These are phyloP conservation scores for Drosophila seguyi DNA, from an alignment of 1,140 invertebrate species.

Conservation along the genomic window DNA sequence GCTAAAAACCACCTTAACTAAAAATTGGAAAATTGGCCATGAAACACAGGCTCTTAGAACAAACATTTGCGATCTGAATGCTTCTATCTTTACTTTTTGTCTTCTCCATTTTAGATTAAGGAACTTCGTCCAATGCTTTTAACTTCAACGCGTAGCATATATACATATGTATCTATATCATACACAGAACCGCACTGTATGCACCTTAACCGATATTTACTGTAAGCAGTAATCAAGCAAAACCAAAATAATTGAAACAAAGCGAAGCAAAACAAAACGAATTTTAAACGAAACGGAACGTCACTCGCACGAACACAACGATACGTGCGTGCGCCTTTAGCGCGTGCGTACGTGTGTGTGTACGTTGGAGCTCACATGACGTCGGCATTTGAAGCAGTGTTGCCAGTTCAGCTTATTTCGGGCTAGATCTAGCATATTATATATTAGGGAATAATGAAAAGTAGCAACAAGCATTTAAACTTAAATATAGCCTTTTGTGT, in stretches of 20 bases:
- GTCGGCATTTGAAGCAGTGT: slow-evolving; percentile 22
- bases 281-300: slow-evolving; percentile 27
- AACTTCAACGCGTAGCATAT: background rate
- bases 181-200: background rate
- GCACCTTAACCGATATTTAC: slow-evolving; percentile 11
- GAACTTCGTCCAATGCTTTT: too few relatives aligned
- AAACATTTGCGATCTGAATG: too few relatives aligned
- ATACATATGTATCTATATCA: background rate
- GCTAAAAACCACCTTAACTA: too few relatives aligned
- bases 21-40: too few relatives aligned
- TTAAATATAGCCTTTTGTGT: too few relatives aligned
- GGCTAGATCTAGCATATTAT: background rate
- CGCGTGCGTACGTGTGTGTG: slow-evolving; percentile 36
- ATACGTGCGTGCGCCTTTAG: slow-evolving; percentile 22
- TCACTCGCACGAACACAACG: slow-evolving; percentile 31
- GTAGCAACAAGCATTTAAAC: background rate
- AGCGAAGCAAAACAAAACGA: slow-evolving; percentile 27
- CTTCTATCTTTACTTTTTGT: background rate
- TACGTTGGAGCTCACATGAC: slow-evolving; percentile 29
- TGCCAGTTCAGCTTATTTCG: background rate
- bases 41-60: background rate
- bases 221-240: slow-evolving; percentile 29
- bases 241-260: slow-evolving; percentile 18
- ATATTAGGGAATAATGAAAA: background rate
- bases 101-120: background rate